A percentile compares a stretch with the other conserved stretches of the same genome.
Conservation (phyloP, 1,140 invertebrate species). For the Drosophila nigrodunni region DNA sequence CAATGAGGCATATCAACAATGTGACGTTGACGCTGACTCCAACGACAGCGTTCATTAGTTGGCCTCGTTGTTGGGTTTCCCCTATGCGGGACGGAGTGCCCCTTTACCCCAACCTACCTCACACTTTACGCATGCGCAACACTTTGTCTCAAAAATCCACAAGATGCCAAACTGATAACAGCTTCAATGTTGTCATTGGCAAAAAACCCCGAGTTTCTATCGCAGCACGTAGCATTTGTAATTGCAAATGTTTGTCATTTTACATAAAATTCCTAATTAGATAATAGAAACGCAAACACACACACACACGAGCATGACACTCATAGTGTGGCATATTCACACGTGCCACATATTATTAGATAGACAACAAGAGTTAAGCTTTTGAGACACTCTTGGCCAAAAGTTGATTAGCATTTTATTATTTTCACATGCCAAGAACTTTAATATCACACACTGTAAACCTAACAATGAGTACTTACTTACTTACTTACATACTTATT, state of each 20-base stretch:
- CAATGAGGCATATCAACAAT: conserved; percentile 54
- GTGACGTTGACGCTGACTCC: conserved; percentile 22
- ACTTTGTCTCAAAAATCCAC: conserved; percentile 6
- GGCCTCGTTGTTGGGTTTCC: conserved; percentile 7
- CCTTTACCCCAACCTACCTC: neutral
- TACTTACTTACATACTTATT: neutral
- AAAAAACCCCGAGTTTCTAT: conserved; percentile 19
- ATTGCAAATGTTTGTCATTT: conserved; percentile 76
- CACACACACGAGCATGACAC: conserved; percentile 24
- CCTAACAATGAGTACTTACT: conserved; percentile 1
- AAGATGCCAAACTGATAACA: conserved; percentile 56
- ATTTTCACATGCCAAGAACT: conserved; percentile 23
- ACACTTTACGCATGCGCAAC: conserved; percentile 60
- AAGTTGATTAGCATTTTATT: conserved; percentile 30
- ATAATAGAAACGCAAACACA: conserved; percentile 55
- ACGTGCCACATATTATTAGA: conserved; percentile 32
- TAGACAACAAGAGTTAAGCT: neutral
- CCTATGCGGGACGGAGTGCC: neutral
- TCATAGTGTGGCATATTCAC: conserved; percentile 6
- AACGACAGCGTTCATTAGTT: conserved; percentile 39
- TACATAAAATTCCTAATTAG: conserved; percentile 68
- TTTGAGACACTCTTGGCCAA: neutral
- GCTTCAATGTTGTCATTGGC: conserved; percentile 15
- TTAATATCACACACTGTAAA: conserved; percentile 11
- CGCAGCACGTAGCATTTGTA: conserved; percentile 63